Evolutionary conservation across 2,797 vertebrate genomes (phyloP), one percentile per base, ranked within the genome.

Genomic region (Enteromius viviparus): DNA sequence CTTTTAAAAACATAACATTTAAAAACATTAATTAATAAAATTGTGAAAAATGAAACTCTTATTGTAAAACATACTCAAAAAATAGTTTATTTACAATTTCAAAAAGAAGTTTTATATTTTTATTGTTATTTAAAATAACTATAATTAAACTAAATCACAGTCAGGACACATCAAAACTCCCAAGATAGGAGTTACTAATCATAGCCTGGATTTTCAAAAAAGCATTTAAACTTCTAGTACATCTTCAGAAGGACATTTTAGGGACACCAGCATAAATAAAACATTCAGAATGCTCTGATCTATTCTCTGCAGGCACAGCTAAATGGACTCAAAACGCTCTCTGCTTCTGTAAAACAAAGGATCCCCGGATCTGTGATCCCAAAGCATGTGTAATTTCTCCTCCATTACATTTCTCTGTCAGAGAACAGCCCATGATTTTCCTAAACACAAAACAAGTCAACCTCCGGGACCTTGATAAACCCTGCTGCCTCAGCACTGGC

Each of bases 391-490:
- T 89, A 85, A 89, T 90, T 88, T 75, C 72, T 77, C 85, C 90
- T 85, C 90, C 91, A 91, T 88, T 89, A 89, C 88, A 87, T 84
- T 66, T 84, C 87, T 86, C 79, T 89, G 86, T 92, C 81, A 90
- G 89, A 83, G 87, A 87, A 88, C 91, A 92, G 91, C 90, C 86
- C 89, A 90, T 75, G 85, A 82, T 85, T 90, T 84, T 85, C 87
- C 88, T 85, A 89, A 92, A 91, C 85, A 85, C 53, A 93, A 93
- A 93, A 93, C 90, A 83, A 21, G n/a, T 60, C 23, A 85, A 87
- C 88, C 88, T 80, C 32, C 72, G 78, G 87, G 84, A 45, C 69
- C 51, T 80, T 83, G 64, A 42, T 90, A 91, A 92, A 90, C 85
- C 89, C 85, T 72, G 89, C 81, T 89, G 37, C 23, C 65, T 83